Conservation (phyloP, 2,797 vertebrate species). For the Myiotriccus ornatus region DNA sequence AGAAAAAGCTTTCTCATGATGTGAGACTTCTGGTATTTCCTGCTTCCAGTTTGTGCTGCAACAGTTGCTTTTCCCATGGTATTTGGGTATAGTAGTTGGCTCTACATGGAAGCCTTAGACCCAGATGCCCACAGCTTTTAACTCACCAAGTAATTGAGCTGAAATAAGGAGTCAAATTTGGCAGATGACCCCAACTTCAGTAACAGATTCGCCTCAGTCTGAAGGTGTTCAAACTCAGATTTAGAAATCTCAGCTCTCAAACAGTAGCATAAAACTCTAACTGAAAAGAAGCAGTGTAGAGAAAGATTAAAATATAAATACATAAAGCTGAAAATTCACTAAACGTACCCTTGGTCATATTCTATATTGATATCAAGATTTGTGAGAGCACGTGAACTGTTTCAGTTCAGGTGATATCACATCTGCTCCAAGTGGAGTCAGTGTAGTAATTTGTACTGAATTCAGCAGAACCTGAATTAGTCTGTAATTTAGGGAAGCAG, state of each 20-base stretch:
- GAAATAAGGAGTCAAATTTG: neutral
- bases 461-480: neutral
- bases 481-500: neutral
- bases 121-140: neutral
- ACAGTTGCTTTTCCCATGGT: slow-evolving; percentile 38
- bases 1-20: slow-evolving; percentile 66
- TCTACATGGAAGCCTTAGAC: neutral
- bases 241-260: neutral
- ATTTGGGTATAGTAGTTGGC: neutral
- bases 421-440: neutral
- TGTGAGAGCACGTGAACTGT: neutral
- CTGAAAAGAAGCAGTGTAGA: neutral
- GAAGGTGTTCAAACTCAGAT: neutral
- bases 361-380: neutral
- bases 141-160: neutral
- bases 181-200: neutral
- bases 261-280: neutral
- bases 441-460: neutral
- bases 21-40: slow-evolving; percentile 70
- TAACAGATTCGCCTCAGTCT: neutral
- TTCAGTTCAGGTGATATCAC: neutral
- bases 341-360: neutral
- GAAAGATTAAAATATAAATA: neutral
- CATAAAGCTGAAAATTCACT: neutral
- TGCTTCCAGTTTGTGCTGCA: slow-evolving; percentile 56